Evolutionary conservation across 2,113 vertebrate species (phyloP), one percentile per base, ranked within the genome.

Genomic region (Verasper variegatus): DNA sequence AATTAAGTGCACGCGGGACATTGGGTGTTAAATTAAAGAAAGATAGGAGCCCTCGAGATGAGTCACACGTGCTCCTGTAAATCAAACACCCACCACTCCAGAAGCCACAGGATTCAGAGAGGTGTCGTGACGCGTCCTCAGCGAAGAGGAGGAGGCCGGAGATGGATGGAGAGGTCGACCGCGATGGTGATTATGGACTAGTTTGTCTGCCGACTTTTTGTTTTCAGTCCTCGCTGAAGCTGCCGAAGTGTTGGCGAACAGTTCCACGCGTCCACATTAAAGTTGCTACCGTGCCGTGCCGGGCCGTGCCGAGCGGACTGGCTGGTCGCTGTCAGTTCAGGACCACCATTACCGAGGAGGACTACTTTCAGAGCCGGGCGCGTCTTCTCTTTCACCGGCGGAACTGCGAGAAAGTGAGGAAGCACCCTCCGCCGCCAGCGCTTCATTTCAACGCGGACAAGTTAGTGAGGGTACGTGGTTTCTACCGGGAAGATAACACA

Each of bases 241-340:
- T 11, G 27, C 35, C 14, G 3, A 68, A 51, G 35, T 9, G 3
- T 5, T 5, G 9, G 45, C 45, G 14, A 49, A 49, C 45, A 49
- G 45, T 18, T 18, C 14, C 31, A 42, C 9, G 27, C 60, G 73
- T 63, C 61, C 55, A 59, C 17, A 35, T 10, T 26, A 0, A 20
- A 56, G 74, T 20, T 52, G 26, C 54, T 24, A 52, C 74, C 68
- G 55, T 68, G 37, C 49, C n/a, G 24, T 68, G 56, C 61, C n/a
- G 40, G 10, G 40, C 40, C 40, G 40, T 3, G 51, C 51, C 18
- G 51, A 2, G 51, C 51, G 20, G 51, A n/a, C 51, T 2, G 51
- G 14, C 66, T 9, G 63, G 90, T 92, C 92, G 92, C 92, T 93
- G 94, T 93, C 93, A 92, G 88, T 94, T 94, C 93, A 94, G 92